Base-by-base conservation (phyloP, 2,888 invertebrate genomes). In the Mechanitis mazaeus region DNA sequence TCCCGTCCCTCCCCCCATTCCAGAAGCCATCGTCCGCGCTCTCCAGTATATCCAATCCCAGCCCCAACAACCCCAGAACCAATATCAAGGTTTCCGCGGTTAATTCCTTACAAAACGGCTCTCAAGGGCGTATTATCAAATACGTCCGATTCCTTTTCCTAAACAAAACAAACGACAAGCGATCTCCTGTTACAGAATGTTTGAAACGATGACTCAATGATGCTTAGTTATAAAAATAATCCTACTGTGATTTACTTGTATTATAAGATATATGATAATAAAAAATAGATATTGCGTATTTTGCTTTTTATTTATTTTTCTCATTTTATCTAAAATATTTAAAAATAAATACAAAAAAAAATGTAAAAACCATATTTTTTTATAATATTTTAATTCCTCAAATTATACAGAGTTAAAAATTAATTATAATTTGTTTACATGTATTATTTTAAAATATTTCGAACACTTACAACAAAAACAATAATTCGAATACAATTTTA, bases 1-100 rank as follows among this genome's bases (percentile, higher is more conserved):
- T 59, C 93, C 93, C 55, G 92, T 92, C n/a, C 91, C 93, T 64
- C 93, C 92, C 31, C 92, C 93, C 38, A 91, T 92, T 74, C 93
- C 93, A 11, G 92, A 88, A 64, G 92, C 91, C 33, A 93, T 93
- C 74, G 80, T 78, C 66, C 90, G 91, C 61, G 78, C 92, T 12
- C 85, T 92, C 33, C 86, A 86, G 64, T 83, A 81, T 79, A 87
- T 84, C 75, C 77, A 75, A 6, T 75, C 81, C 47, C 81, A 81
- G 61, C 82, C 85, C 31, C 80, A 80, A 47, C 84, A 85, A 61
- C 81, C 80, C n/a, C 80, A 85, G 55, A 68, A 67, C 65, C 78
- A 81, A 58, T 71, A 69, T 56, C 81, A 78, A 71, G 71, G 75
- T 45, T 85, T 82, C 84, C 81, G 85, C 74, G 87, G 86, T 65